phyloP scores from a whole-genome alignment of 2,113 vertebrate genomes.

The Ophthalmolycus amberensis region DNA sequence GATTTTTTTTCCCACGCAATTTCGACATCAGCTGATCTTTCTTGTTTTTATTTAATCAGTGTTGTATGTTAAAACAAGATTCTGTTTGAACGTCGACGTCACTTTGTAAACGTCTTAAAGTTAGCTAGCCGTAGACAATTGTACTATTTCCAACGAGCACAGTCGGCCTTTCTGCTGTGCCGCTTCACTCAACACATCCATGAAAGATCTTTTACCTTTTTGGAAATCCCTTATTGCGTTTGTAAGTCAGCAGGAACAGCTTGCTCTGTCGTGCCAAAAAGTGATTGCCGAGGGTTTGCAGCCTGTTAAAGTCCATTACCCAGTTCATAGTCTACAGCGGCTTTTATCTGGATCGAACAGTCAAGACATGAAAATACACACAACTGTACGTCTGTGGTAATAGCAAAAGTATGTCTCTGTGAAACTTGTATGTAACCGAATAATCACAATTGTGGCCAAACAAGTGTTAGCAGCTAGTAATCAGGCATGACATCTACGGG shows the following conservation, averaged over 20 bases:
- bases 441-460: not conserved
- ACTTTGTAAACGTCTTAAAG: not conserved
- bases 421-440: no score
- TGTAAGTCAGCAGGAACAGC: not conserved
- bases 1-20: conserved; percentile 11
- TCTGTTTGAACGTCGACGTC: not conserved
- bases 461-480: not conserved
- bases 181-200: not conserved
- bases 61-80: not conserved
- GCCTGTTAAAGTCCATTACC: not conserved
- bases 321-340: not conserved
- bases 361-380: not conserved
- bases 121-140: not conserved
- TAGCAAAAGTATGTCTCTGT: not conserved
- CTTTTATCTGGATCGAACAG: not conserved
- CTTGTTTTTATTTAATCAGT: not conserved
- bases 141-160: not conserved
- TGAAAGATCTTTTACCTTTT: not conserved
- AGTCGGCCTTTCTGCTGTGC: not conserved
- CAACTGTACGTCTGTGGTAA: not conserved
- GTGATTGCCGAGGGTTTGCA: not conserved
- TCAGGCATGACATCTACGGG: not conserved
- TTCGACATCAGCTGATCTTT: conserved; percentile 13
- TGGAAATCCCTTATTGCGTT: not conserved
- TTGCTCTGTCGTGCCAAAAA: not conserved